Evolutionary conservation across 92 coral and sea anemone species (phyloP).

Genomic region (Palythoa caribaeorum): DNA sequence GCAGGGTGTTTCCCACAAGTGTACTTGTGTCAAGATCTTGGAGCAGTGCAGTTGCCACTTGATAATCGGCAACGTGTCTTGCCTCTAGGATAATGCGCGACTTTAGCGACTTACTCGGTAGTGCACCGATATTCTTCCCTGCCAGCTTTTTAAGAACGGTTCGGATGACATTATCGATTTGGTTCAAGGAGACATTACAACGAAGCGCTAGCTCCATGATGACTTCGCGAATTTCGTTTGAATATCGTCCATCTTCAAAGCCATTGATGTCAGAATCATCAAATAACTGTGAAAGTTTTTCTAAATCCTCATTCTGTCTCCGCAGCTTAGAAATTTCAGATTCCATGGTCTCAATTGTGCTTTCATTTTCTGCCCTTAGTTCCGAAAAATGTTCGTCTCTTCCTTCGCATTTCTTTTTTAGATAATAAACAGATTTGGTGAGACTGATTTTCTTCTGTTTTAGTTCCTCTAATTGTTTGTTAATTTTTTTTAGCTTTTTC

Average conservation of each 20-base stretch:
- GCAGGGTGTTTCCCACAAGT: conserved; percentile 20
- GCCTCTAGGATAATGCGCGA: conserved; percentile 18
- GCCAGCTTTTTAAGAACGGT: conserved; percentile 17
- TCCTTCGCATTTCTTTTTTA: background rate
- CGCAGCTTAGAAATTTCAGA: conserved; percentile 23
- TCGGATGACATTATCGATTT: conserved; percentile 22
- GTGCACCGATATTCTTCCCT: conserved; percentile 18
- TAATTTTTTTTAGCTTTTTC: background rate
- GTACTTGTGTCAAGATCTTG: conserved; percentile 34
- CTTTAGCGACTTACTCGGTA: conserved; percentile 26
- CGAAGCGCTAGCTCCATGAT: conserved; percentile 29
- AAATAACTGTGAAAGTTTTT: conserved; percentile 1
- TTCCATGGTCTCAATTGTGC: background rate
- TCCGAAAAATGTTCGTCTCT: conserved; percentile 3
- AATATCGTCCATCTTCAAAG: conserved; percentile 23
- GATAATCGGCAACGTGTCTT: conserved; percentile 26
- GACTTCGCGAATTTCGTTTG: conserved; percentile 9
- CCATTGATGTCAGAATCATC: conserved; percentile 19
- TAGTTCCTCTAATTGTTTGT: background rate
- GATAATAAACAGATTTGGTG: background rate
- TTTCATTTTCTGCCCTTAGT: background rate
- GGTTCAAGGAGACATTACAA: conserved; percentile 22
- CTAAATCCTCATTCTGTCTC: conserved; percentile 19
- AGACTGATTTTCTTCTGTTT: background rate
- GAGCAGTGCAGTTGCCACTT: conserved; percentile 29